Evolutionary conservation across 30 jellyfish, hydroid and myxozoan genomes (phyloP).

Genomic region (Cassiopea xamachana): DNA sequence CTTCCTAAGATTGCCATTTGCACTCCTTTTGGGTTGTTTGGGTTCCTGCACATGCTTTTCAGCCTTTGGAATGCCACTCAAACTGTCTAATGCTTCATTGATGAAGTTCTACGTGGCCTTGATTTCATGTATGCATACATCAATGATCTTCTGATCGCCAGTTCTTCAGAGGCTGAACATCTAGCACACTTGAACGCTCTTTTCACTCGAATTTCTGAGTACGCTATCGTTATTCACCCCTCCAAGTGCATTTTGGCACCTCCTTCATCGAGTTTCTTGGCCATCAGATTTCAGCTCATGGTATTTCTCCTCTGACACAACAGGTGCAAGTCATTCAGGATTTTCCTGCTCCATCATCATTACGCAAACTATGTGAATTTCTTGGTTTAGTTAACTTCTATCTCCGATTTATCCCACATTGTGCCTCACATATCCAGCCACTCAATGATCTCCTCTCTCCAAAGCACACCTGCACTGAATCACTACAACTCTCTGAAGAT

Average conservation of each 20-base stretch:
- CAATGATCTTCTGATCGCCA: conserved; percentile 40
- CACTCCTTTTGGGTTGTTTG: conserved; percentile 16
- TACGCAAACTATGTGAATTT: conserved; percentile 11
- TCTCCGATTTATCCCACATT: conserved; percentile 52
- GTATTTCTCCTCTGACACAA: conserved; percentile 25
- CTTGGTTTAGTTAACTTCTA: conserved; percentile 27
- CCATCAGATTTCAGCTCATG: conserved; percentile 11
- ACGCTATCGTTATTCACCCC: conserved; percentile 18
- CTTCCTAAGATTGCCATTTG: conserved; percentile 8
- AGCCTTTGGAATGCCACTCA: conserved; percentile 52
- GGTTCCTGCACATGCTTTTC: conserved; percentile 20
- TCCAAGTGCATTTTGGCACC: conserved; percentile 29
- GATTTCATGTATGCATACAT: conserved; percentile 32
- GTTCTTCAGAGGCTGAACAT: conserved; percentile 40
- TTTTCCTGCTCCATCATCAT: neutral
- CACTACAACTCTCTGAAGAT: conserved; percentile 9
- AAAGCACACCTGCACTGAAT: neutral
- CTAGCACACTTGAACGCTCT: conserved; percentile 24
- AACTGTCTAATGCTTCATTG: conserved; percentile 32
- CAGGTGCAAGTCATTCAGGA: conserved; percentile 35
- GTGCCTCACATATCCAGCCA: conserved; percentile 35
- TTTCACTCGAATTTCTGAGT: conserved; percentile 8
- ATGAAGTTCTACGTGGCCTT: conserved; percentile 27
- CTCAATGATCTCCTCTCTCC: conserved; percentile 35
- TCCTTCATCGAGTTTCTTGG: conserved; percentile 30